phyloP scores from a whole-genome alignment of 2,888 invertebrate genomes.

The Oscheius sp. region DNA sequence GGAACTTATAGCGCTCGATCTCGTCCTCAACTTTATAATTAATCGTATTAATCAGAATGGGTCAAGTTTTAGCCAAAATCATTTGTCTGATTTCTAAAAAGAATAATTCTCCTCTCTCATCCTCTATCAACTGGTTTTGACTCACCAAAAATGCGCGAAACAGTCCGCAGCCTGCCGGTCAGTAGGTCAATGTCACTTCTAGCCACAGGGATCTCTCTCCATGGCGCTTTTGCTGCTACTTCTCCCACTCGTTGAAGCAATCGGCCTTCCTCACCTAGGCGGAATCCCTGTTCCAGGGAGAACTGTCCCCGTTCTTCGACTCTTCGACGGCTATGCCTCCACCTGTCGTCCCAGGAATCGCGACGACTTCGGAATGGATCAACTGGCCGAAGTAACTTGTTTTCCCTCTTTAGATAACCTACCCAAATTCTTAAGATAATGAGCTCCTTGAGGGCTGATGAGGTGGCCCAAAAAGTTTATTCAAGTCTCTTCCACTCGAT shows the following conservation, averaged over 20 bases:
- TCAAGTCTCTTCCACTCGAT: constrained; percentile 62
- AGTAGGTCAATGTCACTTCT: constrained; percentile 20
- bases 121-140: no score
- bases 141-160: no score
- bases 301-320: constrained; percentile 58
- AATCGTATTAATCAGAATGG: no score
- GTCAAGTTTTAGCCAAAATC: no score
- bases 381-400: constrained; percentile 53
- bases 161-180: constrained; percentile 3
- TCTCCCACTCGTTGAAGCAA: not conserved
- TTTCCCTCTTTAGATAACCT: not conserved
- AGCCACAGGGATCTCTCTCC: no score
- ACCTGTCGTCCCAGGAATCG: constrained; percentile 53
- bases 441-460: constrained; percentile 62
- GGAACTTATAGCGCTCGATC: no score
- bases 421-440: constrained; percentile 53
- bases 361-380: constrained; percentile 53
- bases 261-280: not conserved
- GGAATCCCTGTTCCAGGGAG: constrained; percentile 63
- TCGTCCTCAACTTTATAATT: no score
- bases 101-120: no score
- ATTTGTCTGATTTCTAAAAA: no score
- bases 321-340: constrained; percentile 62
- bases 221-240: constrained; percentile 2
- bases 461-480: constrained; percentile 64